phyloP scores from a whole-genome alignment of 1,140 invertebrate genomes.

The Ips nitidus region DNA sequence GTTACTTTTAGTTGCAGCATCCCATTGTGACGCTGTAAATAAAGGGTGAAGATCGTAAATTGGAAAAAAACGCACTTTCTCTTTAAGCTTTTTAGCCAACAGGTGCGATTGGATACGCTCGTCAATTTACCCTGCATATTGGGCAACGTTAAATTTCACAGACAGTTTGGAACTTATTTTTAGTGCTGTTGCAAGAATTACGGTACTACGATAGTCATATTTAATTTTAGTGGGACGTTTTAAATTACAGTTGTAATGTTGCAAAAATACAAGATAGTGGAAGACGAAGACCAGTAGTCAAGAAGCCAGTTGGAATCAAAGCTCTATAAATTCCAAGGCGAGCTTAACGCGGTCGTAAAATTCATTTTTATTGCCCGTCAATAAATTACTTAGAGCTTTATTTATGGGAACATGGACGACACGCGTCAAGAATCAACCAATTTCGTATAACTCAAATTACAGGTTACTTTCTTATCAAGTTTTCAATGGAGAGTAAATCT shows the following conservation, averaged over 20 bases:
- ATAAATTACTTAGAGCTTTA: conserved; percentile 25
- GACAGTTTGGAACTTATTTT: no score
- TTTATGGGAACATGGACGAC: conserved; percentile 7
- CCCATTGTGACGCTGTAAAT: conserved; percentile 12
- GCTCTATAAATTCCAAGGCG: conserved; percentile 25
- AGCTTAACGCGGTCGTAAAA: conserved; percentile 26
- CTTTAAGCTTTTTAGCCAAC: background rate
- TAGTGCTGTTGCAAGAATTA: no score
- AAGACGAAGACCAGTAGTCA: conserved; percentile 13
- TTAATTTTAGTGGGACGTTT: no score
- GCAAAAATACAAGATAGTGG: background rate
- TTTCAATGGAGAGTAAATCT: no score
- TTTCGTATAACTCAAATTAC: no score
- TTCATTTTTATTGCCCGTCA: conserved; percentile 24
- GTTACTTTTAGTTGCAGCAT: conserved; percentile 16
- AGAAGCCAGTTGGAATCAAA: conserved; percentile 22
- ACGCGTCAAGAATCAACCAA: conserved; percentile 8
- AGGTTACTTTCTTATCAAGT: no score
- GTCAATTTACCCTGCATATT: no score
- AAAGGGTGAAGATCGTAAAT: conserved; percentile 17
- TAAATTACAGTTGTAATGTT: background rate
- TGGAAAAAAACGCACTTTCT: background rate
- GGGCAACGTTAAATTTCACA: no score
- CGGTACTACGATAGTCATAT: no score
- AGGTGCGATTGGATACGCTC: no score